Evolutionary conservation across 1,140 invertebrate species (phyloP).

Genomic region (Ganaspis sp.): DNA sequence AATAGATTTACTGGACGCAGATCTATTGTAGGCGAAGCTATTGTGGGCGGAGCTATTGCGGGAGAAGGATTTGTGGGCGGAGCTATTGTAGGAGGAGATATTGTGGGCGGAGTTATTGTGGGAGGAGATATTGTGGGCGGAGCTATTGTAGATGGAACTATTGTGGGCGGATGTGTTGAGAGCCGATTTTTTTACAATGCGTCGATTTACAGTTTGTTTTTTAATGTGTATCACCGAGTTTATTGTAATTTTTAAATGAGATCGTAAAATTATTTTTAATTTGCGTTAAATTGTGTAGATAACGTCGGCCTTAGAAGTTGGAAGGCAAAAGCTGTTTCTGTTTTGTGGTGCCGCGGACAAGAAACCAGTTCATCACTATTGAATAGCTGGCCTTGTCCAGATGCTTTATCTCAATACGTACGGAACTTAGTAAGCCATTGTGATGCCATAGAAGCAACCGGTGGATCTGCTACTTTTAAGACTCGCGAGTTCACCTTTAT

Average conservation of each 20-base stretch:
- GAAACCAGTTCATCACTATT: constrained; percentile 69
- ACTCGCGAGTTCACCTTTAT: constrained; percentile 25
- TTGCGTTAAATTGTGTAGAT: constrained; percentile 10
- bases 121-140: too few species aligned
- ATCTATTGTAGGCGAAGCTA: too few species aligned
- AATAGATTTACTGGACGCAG: too few species aligned
- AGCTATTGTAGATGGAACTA: too few species aligned
- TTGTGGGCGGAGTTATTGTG: too few species aligned
- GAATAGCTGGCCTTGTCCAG: constrained; percentile 67
- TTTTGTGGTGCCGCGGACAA: constrained; percentile 31
- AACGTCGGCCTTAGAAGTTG: background rate
- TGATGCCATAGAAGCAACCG: constrained; percentile 63
- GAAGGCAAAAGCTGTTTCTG: constrained; percentile 22
- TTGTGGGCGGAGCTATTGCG: too few species aligned
- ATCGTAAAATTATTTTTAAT: constrained; percentile 19
- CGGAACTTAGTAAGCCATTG: constrained; percentile 67
- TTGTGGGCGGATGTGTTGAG: too few species aligned
- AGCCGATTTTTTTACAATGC: too few species aligned
- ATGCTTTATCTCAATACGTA: constrained; percentile 68
- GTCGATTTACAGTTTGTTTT: background rate
- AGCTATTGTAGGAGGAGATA: too few species aligned
- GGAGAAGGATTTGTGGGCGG: too few species aligned
- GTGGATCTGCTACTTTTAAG: background rate
- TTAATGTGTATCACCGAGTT: too few species aligned
- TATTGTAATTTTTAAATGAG: background rate